Evolutionary conservation across 2,888 invertebrate species (phyloP).

Genomic region (Hyposoter dolosus): DNA sequence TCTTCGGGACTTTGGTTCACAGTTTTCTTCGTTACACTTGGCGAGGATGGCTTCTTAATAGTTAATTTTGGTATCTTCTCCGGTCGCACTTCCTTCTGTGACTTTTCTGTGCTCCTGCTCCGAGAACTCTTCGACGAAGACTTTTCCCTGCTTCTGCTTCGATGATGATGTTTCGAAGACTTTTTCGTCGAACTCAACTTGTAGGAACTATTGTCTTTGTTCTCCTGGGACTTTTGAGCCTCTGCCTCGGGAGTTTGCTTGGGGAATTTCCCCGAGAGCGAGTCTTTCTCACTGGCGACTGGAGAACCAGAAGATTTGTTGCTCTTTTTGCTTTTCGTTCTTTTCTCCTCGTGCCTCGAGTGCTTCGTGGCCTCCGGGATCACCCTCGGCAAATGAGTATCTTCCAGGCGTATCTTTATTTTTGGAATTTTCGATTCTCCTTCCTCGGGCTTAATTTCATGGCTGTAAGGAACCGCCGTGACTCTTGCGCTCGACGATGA

Average conservation of each 20-base stretch:
- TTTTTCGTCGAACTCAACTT: slow-evolving; percentile 57
- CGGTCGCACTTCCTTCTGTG: slow-evolving; percentile 45
- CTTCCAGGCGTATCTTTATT: slow-evolving; percentile 80
- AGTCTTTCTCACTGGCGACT: slow-evolving; percentile 43
- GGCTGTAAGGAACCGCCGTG: background rate
- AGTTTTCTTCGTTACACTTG: slow-evolving; percentile 34
- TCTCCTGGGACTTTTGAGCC: slow-evolving; percentile 31
- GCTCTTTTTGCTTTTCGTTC: slow-evolving; percentile 78
- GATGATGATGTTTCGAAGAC: slow-evolving; percentile 37
- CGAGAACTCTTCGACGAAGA: slow-evolving; percentile 16
- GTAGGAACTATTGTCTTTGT: slow-evolving; percentile 51
- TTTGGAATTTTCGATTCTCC: slow-evolving; percentile 75
- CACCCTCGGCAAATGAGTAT: slow-evolving; percentile 74
- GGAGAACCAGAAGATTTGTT: slow-evolving; percentile 63
- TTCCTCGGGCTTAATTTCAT: slow-evolving; percentile 2
- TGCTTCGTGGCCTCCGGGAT: slow-evolving; percentile 70
- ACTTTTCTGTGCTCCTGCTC: slow-evolving; percentile 33
- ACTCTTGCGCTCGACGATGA: slow-evolving; percentile 58
- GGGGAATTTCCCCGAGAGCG: slow-evolving; percentile 59
- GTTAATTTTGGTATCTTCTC: slow-evolving; percentile 75
- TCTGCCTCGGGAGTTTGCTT: slow-evolving; percentile 52
- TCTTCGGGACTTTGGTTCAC: slow-evolving; percentile 29
- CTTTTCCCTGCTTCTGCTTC: slow-evolving; percentile 37
- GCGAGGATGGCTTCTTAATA: slow-evolving; percentile 70
- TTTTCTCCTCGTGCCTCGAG: slow-evolving; percentile 69